phyloP scores from a whole-genome alignment of 2,113 vertebrate species.

The Pterophyllum scalare region DNA sequence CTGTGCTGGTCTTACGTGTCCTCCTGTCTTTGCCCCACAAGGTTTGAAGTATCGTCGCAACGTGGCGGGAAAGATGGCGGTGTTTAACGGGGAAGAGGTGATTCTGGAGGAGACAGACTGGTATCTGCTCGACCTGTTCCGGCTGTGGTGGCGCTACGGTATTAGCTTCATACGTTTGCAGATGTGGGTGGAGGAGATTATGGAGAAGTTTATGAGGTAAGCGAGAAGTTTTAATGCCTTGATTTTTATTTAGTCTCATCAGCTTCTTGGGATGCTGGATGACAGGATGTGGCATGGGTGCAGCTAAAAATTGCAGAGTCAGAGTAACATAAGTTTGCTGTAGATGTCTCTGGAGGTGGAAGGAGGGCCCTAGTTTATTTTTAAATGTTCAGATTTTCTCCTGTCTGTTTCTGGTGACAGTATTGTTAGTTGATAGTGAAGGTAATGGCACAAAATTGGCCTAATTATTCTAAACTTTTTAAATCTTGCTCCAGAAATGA shows the following conservation, averaged over 20 bases:
- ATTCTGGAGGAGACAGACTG: conserved; percentile 97
- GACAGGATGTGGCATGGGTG: not conserved
- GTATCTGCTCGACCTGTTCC: conserved; percentile 95
- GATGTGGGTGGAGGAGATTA: conserved; percentile 99
- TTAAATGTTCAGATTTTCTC: not conserved
- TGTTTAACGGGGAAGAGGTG: conserved; percentile 91
- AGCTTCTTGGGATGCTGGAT: conserved; percentile 4
- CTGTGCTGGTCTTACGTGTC: not conserved
- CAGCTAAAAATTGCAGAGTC: not conserved
- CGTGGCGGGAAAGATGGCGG: conserved; percentile 91
- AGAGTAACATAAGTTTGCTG: not conserved
- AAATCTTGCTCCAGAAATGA: not conserved
- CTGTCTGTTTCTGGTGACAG: not conserved
- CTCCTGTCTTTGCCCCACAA: conserved; percentile 50
- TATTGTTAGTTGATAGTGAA: not conserved
- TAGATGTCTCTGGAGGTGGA: not conserved
- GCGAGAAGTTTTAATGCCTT: not conserved
- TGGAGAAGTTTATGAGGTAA: conserved; percentile 99
- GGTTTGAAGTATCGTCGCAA: conserved; percentile 92
- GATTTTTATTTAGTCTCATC: not conserved
- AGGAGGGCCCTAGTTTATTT: not conserved
- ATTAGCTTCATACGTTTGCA: conserved; percentile 98
- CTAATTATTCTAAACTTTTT: not conserved
- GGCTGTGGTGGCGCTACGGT: conserved; percentile 98
- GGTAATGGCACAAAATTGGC: not conserved